Percentiles rank a stretch among this genome's conserved stretches.
These are phyloP conservation scores for Nemurella pictetii DNA, from an alignment of 2,888 invertebrate species.

Conservation along the genomic window DNA sequence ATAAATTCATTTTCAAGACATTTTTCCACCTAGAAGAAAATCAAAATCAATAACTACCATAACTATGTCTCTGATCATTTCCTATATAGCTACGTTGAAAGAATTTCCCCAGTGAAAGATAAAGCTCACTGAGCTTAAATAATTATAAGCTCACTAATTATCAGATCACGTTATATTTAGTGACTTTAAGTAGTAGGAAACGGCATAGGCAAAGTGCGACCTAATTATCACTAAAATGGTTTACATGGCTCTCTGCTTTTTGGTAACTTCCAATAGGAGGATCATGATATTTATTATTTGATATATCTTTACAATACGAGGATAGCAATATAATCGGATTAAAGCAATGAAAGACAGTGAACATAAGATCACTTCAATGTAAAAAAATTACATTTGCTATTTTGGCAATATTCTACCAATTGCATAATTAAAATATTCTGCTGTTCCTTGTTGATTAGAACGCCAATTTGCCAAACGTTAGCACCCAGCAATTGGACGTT, in stretches of 20 bases:
- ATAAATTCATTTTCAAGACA: too few relatives aligned
- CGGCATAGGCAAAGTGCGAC: not conserved
- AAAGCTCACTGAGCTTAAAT: not conserved
- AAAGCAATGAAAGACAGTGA: too few relatives aligned
- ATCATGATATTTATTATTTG: not conserved
- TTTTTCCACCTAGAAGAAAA: not conserved
- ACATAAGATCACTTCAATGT: too few relatives aligned
- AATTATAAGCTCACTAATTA: not conserved
- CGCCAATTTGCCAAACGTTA: slow-evolving; percentile 22
- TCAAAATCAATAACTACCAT: not conserved
- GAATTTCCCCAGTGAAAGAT: not conserved
- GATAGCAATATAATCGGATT: too few relatives aligned
- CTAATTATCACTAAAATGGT: not conserved
- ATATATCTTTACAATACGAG: too few relatives aligned
- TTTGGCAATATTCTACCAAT: too few relatives aligned
- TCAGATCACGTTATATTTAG: not conserved
- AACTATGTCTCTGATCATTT: not conserved
- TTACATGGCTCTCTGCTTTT: not conserved
- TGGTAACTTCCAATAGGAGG: not conserved
- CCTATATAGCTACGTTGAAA: not conserved
- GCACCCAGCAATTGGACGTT: slow-evolving; percentile 33
- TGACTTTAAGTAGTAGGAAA: not conserved
- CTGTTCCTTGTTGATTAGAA: too few relatives aligned
- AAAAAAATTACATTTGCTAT: too few relatives aligned
- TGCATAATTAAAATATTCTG: too few relatives aligned